Conservation (phyloP, 2,888 invertebrate genomes). For the Macroteleia sp. region DNA sequence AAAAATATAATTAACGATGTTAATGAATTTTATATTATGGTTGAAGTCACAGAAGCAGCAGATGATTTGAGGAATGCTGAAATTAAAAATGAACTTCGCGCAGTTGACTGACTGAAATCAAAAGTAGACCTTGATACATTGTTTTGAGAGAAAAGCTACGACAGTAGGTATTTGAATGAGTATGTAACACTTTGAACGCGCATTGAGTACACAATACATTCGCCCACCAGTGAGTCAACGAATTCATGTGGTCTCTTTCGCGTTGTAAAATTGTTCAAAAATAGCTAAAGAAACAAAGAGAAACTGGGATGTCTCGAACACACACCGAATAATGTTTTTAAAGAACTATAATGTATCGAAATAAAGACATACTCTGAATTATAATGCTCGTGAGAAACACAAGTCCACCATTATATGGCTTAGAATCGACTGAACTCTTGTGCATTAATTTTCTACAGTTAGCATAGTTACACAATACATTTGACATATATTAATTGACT, state of each 20-base stretch:
- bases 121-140: slow-evolving; percentile 12
- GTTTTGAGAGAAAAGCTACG: slow-evolving; percentile 22
- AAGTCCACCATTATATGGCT: too few relatives aligned
- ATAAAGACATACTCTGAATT: slow-evolving; percentile 22
- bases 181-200: slow-evolving; percentile 18
- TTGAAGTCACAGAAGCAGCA: too few relatives aligned
- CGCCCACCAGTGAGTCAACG: slow-evolving; percentile 24
- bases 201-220: slow-evolving; percentile 26
- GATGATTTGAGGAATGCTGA: too few relatives aligned
- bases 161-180: slow-evolving; percentile 17
- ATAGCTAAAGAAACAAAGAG: slow-evolving; percentile 29
- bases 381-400: slow-evolving; percentile 22
- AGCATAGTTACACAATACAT: too few relatives aligned
- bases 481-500: too few relatives aligned
- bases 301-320: slow-evolving; percentile 2
- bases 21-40: too few relatives aligned
- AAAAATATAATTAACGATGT: too few relatives aligned
- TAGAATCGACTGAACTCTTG: too few relatives aligned
- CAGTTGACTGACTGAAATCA: slow-evolving; percentile 5
- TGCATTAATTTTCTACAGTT: not conserved
- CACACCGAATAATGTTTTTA: slow-evolving; percentile 11
- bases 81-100: too few relatives aligned
- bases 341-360: slow-evolving; percentile 21
- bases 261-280: slow-evolving; percentile 27
- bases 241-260: slow-evolving; percentile 3